Percentiles rank a stretch among this genome's conserved stretches.
Conservation (phyloP, 2,888 invertebrate genomes). For the Mythimna vitellina region DNA sequence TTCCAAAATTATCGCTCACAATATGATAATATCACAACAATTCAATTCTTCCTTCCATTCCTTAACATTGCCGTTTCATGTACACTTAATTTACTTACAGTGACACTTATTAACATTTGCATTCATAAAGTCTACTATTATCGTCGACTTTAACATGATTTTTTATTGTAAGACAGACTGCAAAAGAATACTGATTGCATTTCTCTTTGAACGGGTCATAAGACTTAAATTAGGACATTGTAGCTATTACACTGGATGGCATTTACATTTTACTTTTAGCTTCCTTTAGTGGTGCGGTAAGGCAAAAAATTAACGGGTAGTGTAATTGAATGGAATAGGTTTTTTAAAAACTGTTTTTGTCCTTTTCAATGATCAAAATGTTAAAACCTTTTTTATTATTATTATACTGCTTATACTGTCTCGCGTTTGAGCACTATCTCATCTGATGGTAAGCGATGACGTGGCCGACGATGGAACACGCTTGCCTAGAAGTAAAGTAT, state of each 20-base stretch:
- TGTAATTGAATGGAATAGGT: neutral
- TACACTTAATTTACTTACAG: neutral
- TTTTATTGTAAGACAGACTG: slow-evolving; percentile 34
- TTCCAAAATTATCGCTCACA: neutral
- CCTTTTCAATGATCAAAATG: no score
- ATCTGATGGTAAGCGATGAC: no score
- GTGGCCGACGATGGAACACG: no score
- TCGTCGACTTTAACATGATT: slow-evolving; percentile 28
- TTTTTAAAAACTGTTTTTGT: neutral
- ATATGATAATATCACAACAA: neutral
- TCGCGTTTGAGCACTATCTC: no score
- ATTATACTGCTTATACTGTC: no score
- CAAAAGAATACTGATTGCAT: slow-evolving; percentile 58
- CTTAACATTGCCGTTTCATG: neutral
- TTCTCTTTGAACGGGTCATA: slow-evolving; percentile 46
- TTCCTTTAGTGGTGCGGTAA: neutral
- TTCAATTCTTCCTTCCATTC: neutral
- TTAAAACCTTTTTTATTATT: no score
- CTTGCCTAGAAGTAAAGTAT: no score
- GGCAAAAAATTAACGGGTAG: neutral
- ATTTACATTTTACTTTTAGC: slow-evolving; percentile 6
- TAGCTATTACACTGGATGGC: neutral
- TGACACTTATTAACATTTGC: slow-evolving; percentile 35
- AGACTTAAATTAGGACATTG: slow-evolving; percentile 27
- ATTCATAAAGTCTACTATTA: slow-evolving; percentile 18